These are phyloP conservation scores for Arothron firmamentum DNA, from an alignment of 2,113 vertebrate genomes.

Conservation along the genomic window DNA sequence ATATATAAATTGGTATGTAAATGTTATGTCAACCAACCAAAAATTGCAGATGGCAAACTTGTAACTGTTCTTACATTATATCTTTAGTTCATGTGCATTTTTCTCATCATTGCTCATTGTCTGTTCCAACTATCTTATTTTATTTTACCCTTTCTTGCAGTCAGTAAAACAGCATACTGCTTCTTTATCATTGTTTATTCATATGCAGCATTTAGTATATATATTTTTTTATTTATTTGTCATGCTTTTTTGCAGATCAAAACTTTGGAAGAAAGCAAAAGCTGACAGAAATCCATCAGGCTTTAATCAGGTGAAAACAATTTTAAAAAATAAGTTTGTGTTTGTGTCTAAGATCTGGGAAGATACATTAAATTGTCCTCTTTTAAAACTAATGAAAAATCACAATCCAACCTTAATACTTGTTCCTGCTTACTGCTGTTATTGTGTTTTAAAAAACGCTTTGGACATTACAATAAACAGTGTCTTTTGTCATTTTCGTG, in stretches of 20 bases:
- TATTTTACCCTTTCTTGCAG: too few species aligned
- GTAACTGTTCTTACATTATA: too few species aligned
- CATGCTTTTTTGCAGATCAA: slow-evolving; percentile 43
- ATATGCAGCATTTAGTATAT: neutral
- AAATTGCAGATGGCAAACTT: too few species aligned
- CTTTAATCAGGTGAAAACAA: slow-evolving; percentile 66
- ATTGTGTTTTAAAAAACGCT: neutral
- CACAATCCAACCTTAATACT: neutral
- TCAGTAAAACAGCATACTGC: neutral
- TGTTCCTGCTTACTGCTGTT: neutral
- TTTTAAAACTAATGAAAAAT: neutral
- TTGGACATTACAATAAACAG: neutral
- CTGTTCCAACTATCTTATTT: neutral
- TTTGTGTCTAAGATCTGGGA: too few species aligned
- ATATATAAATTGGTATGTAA: too few species aligned
- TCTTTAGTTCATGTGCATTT: neutral
- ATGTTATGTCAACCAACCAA: too few species aligned
- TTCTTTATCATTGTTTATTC: neutral
- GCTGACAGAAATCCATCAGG: slow-evolving; percentile 73
- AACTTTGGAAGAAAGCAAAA: slow-evolving; percentile 75
- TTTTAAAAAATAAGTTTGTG: neutral
- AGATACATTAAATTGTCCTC: too few species aligned
- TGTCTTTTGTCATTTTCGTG: slow-evolving; percentile 22
- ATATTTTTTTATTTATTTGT: neutral
- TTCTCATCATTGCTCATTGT: neutral